Evolutionary conservation across 1,140 invertebrate species (phyloP).

Genomic region (Zophobas morio): DNA sequence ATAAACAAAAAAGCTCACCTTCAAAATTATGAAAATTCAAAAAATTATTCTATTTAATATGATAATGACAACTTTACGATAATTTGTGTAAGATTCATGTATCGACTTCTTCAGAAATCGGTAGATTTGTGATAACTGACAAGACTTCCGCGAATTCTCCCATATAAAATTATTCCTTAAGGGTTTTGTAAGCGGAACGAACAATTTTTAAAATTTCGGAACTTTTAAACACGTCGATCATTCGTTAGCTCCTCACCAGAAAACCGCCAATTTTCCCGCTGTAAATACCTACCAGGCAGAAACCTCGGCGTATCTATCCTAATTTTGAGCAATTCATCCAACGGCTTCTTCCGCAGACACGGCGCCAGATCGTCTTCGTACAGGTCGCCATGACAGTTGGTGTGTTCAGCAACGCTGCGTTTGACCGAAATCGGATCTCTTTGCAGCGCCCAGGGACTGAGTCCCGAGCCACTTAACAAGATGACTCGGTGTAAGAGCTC

Average conservation of each 20-base stretch:
- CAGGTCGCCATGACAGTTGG: constrained; percentile 83
- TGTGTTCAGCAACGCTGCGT: constrained; percentile 83
- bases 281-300: constrained; percentile 71
- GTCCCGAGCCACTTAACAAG: constrained; percentile 93
- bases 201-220: too few relatives aligned
- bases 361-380: constrained; percentile 86
- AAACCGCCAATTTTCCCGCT: not conserved
- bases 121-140: too few relatives aligned
- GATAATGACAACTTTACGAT: too few relatives aligned
- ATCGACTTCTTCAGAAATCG: too few relatives aligned
- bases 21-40: too few relatives aligned
- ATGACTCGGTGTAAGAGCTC: constrained; percentile 93
- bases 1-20: too few relatives aligned
- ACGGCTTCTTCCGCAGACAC: constrained; percentile 82
- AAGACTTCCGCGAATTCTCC: too few relatives aligned
- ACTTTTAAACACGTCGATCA: too few relatives aligned
- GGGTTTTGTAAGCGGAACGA: too few relatives aligned
- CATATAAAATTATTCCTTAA: too few relatives aligned
- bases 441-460: constrained; percentile 95
- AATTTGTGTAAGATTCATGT: too few relatives aligned
- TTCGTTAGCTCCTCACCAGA: not conserved
- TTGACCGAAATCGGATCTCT: constrained; percentile 87
- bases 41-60: too few relatives aligned
- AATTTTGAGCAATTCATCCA: constrained; percentile 79
- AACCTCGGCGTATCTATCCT: constrained; percentile 84